phyloP scores from a whole-genome alignment of 1,140 invertebrate genomes.

The Parasteatoda tepidariorum region DNA sequence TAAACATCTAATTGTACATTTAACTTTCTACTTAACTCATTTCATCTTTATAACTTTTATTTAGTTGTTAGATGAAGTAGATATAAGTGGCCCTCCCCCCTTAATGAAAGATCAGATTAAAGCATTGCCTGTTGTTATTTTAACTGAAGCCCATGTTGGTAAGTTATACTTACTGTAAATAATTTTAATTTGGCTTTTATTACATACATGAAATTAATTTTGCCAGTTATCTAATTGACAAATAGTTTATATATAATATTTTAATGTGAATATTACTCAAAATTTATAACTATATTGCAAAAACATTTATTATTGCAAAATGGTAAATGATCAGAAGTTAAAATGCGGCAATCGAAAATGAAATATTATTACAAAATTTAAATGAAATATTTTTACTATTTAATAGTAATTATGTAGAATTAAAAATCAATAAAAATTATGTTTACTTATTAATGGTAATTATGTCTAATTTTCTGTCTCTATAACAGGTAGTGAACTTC shows the following conservation, averaged over 20 bases:
- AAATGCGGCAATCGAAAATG: too few species aligned
- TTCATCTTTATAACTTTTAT: background rate
- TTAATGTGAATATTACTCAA: background rate
- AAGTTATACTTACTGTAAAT: constrained; percentile 69
- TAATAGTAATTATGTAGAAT: too few species aligned
- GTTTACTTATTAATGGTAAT: too few species aligned
- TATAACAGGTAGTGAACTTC: constrained; percentile 71
- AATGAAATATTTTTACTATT: too few species aligned
- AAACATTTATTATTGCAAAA: too few species aligned
- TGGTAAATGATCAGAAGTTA: too few species aligned
- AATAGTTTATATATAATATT: background rate
- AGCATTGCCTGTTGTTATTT: constrained; percentile 80
- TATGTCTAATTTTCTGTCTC: too few species aligned
- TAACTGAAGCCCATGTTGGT: constrained; percentile 83
- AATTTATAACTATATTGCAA: too few species aligned
- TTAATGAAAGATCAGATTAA: constrained; percentile 87
- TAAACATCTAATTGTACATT: background rate
- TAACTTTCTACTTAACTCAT: background rate
- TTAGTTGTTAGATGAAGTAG: constrained; percentile 89
- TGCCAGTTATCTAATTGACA: background rate
- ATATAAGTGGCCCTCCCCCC: constrained; percentile 91
- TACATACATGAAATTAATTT: too few species aligned
- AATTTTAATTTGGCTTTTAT: background rate
- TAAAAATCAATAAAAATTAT: too few species aligned
- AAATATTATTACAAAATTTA: too few species aligned